Evolutionary conservation across 1,140 invertebrate genomes (phyloP), one percentile per base, ranked within the genome.

Genomic region (Bicyclus anynana): DNA sequence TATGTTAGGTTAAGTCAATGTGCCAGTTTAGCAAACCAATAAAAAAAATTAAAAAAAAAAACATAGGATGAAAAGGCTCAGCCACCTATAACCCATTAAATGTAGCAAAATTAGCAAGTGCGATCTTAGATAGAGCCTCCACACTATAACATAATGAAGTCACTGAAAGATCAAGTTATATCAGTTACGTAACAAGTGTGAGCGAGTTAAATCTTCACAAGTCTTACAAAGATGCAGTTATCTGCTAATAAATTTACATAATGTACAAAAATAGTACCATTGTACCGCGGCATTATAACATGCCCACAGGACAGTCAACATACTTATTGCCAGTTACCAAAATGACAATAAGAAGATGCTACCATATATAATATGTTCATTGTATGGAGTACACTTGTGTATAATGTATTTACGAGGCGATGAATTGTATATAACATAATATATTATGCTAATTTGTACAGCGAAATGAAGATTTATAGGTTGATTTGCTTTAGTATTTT

Each of bases 401-500:
- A 29, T 6, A 4, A 23, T 29, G 27, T 29, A 7, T 29, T 29
- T 33, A n/a, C n/a, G 7, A 33, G n/a, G 12, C n/a, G 29, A n/a
- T 33, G 29, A 33, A 33, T 12, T 21, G 40, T 44, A 44, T 44
- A 44, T 44, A 33, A 44, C 17, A 18, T 20, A 44, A 20, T 20
- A 44, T 44, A 44, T 44, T 44, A 44, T 44, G 40, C 16, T 44
- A 44, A 44, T 44, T 12, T 44, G 40, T 44, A 18, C 17, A 20
- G 17, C 20, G 38, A 14, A 44, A 44, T 44, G 40, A 44, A 44
- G 40, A 44, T 20, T 44, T 20, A 44, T 20, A 44, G 6, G 16
- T 44, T 18, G 16, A 20, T 20, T 2, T 44, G 16, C 10, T 44
- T 16, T 4, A 16, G 5, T n/a, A 3, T 4, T 5, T n/a, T n/a